Evolutionary conservation across 2,113 vertebrate species (phyloP).

Genomic region (Dendropsophus ebraccatus): DNA sequence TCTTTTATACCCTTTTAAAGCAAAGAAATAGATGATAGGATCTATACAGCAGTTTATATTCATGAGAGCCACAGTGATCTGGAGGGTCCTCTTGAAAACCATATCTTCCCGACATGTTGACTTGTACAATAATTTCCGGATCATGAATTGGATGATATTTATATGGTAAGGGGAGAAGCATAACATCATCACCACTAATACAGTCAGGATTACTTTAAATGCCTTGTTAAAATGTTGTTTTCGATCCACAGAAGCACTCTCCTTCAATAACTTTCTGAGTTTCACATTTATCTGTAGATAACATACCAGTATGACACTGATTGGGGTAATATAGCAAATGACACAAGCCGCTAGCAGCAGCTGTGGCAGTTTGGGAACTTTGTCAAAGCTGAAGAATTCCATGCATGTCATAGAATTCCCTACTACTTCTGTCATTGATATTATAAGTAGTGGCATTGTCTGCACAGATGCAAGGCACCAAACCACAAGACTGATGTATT

Average conservation of each 20-base stretch:
- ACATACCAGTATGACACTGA: slow-evolving; percentile 78
- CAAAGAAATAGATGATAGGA: slow-evolving; percentile 86
- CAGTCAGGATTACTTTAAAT: slow-evolving; percentile 76
- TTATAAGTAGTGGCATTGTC: slow-evolving; percentile 73
- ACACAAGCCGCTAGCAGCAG: slow-evolving; percentile 74
- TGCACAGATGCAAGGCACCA: slow-evolving; percentile 78
- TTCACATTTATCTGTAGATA: slow-evolving; percentile 78
- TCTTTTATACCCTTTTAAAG: slow-evolving; percentile 81
- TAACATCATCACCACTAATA: slow-evolving; percentile 75
- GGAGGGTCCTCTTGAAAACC: slow-evolving; percentile 77
- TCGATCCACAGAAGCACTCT: slow-evolving; percentile 69
- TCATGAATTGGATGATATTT: slow-evolving; percentile 80
- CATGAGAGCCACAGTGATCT: slow-evolving; percentile 82
- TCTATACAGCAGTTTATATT: slow-evolving; percentile 85
- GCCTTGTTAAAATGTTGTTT: slow-evolving; percentile 71
- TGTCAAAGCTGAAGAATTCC: slow-evolving; percentile 79
- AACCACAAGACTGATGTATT: slow-evolving; percentile 70
- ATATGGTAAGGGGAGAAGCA: slow-evolving; percentile 85
- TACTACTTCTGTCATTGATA: slow-evolving; percentile 65
- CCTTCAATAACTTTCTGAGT: slow-evolving; percentile 72
- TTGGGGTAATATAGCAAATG: slow-evolving; percentile 76
- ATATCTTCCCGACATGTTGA: slow-evolving; percentile 72
- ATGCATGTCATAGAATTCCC: slow-evolving; percentile 76
- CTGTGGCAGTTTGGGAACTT: slow-evolving; percentile 70
- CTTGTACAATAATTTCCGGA: slow-evolving; percentile 68